These are phyloP conservation scores for Mantis religiosa DNA, from an alignment of 2,888 invertebrate species.

Conservation along the genomic window DNA sequence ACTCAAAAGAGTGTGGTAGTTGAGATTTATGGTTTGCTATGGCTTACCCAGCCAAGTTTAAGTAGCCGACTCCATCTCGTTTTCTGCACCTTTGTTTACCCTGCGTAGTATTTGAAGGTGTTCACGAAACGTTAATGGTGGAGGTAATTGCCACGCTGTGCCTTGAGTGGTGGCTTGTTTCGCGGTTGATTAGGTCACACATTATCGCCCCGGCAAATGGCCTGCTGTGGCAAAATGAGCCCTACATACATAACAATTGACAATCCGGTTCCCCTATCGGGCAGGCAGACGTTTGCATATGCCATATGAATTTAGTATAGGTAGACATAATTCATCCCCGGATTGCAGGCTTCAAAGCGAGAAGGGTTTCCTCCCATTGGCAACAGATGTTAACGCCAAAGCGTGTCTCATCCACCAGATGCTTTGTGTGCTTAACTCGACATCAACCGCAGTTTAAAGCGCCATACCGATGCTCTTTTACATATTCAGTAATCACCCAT, in stretches of 20 bases:
- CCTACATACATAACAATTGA: background rate
- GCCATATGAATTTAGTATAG: background rate
- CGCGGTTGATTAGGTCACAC: background rate
- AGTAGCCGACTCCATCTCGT: background rate
- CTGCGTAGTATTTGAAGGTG: background rate
- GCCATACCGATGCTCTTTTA: too few relatives aligned
- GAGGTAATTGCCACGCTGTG: background rate
- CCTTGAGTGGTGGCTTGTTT: background rate
- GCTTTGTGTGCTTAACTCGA: background rate
- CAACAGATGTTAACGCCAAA: background rate
- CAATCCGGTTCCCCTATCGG: background rate
- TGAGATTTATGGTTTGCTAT: too few relatives aligned
- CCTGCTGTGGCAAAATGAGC: background rate
- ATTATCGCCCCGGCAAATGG: background rate
- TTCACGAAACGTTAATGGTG: background rate
- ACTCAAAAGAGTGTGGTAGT: too few relatives aligned
- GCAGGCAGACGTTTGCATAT: background rate
- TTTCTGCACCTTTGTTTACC: background rate
- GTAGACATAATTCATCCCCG: background rate
- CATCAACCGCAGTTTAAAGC: background rate
- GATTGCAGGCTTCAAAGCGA: background rate
- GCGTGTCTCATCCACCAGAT: background rate
- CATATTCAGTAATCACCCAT: too few relatives aligned
- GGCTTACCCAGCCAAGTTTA: too few relatives aligned
- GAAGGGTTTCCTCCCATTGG: background rate